Evolutionary conservation across 2,888 invertebrate genomes (phyloP).

Genomic region (Neria commutata): DNA sequence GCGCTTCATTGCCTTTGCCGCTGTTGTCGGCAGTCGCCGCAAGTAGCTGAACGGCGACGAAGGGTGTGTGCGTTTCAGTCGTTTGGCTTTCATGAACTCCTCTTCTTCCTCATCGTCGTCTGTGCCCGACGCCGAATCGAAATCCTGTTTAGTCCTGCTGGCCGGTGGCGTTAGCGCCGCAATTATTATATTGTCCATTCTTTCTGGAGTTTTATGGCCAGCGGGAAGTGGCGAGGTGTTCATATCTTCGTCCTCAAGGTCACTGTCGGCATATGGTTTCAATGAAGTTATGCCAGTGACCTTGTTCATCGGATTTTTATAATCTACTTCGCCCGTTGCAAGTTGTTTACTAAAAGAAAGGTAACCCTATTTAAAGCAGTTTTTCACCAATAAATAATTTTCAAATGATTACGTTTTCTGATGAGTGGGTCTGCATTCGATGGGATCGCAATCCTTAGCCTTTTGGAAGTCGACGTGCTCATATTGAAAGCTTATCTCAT

Average conservation of each 20-base stretch:
- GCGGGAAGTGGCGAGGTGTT: conserved; percentile 24
- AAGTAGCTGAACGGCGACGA: conserved; percentile 30
- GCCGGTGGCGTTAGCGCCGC: conserved; percentile 37
- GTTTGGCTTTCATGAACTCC: conserved; percentile 7
- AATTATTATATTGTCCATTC: conserved; percentile 1
- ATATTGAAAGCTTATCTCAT: conserved; percentile 44
- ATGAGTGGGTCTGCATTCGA: conserved; percentile 45
- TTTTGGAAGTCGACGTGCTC: conserved; percentile 41
- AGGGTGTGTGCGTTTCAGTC: conserved; percentile 30
- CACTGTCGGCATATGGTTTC: conserved; percentile 38
- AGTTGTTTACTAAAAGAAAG: not conserved
- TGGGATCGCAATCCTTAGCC: conserved; percentile 38
- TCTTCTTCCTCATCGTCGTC: conserved; percentile 21
- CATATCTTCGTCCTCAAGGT: conserved; percentile 29
- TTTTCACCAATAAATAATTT: conserved; percentile 6
- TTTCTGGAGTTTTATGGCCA: conserved; percentile 29
- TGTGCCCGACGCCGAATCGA: conserved; percentile 12
- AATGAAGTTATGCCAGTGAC: conserved; percentile 34
- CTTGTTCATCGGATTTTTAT: conserved; percentile 32
- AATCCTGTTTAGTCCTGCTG: conserved; percentile 28
- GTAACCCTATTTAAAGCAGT: not conserved
- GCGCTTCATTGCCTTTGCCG: conserved; percentile 18
- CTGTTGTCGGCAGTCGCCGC: conserved; percentile 29
- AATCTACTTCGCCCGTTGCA: conserved; percentile 30
- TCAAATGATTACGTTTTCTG: conserved; percentile 50